phyloP scores from a whole-genome alignment of 2,888 invertebrate species.

The Lochmaea capreae region DNA sequence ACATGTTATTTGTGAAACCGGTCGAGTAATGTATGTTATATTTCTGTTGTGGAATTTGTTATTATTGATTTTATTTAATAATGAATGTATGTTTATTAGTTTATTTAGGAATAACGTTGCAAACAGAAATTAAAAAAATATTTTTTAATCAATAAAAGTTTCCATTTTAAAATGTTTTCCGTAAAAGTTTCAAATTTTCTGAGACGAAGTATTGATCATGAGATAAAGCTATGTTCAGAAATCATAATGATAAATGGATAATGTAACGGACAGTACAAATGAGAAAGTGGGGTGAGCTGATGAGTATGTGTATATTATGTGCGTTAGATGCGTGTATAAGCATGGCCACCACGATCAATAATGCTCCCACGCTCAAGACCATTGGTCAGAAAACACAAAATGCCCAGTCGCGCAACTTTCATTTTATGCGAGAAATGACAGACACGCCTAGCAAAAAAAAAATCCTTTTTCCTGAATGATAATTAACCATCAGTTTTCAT shows the following conservation, averaged over 20 bases:
- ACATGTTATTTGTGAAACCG: too few species aligned
- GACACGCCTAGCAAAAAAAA: constrained; percentile 64
- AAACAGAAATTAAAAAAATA: too few species aligned
- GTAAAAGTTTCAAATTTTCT: background rate
- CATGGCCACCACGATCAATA: constrained; percentile 62
- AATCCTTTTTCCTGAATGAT: constrained; percentile 33
- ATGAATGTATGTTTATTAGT: too few species aligned
- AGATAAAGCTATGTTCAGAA: constrained; percentile 64
- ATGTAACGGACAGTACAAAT: constrained; percentile 64
- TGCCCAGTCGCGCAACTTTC: constrained; percentile 64
- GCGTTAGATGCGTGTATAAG: constrained; percentile 61
- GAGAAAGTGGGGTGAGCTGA: constrained; percentile 58
- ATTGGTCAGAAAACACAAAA: constrained; percentile 63
- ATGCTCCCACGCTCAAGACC: constrained; percentile 65
- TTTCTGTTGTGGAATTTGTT: too few species aligned
- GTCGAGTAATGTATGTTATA: too few species aligned
- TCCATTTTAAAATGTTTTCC: background rate
- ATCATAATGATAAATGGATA: constrained; percentile 65
- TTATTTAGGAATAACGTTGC: too few species aligned
- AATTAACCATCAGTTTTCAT: constrained; percentile 18
- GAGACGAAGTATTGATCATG: constrained; percentile 64
- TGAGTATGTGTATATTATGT: constrained; percentile 54
- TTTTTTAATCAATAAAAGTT: too few species aligned
- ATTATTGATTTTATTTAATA: too few species aligned
- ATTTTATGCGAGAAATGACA: constrained; percentile 64